Conservation (phyloP, 2,113 vertebrate genomes). For the Gallinago undulata region DNA sequence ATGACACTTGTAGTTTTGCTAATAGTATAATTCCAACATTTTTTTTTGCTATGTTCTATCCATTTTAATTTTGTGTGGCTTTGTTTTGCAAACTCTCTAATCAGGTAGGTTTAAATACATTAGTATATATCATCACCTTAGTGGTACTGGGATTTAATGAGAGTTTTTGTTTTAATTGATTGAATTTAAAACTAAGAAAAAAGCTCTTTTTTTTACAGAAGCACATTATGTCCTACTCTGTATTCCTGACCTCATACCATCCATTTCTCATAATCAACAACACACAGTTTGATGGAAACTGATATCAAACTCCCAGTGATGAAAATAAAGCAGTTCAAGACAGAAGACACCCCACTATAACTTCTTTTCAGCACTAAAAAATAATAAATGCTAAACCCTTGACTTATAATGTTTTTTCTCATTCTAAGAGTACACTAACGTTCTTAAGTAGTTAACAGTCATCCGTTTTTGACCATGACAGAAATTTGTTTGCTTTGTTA, state of each 20-base stretch:
- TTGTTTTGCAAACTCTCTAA: background rate
- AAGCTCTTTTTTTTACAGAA: background rate
- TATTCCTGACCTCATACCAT: background rate
- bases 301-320: background rate
- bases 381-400: background rate
- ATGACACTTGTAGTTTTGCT: background rate
- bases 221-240: background rate
- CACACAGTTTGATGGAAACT: background rate
- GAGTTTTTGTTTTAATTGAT: background rate
- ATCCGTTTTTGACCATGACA: background rate
- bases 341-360: background rate
- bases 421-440: background rate
- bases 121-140: background rate
- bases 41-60: background rate
- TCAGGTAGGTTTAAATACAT: background rate
- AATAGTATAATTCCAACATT: background rate
- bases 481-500: background rate
- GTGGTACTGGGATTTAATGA: background rate
- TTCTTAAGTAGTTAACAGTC: background rate
- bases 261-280: background rate
- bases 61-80: background rate
- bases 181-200: background rate
- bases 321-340: background rate
- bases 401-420: background rate
- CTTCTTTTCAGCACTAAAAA: background rate